Percentiles rank a stretch among this genome's conserved stretches.
These are phyloP conservation scores for Macrosteles quadrilineatus DNA, from an alignment of 1,140 invertebrate genomes.

Conservation along the genomic window DNA sequence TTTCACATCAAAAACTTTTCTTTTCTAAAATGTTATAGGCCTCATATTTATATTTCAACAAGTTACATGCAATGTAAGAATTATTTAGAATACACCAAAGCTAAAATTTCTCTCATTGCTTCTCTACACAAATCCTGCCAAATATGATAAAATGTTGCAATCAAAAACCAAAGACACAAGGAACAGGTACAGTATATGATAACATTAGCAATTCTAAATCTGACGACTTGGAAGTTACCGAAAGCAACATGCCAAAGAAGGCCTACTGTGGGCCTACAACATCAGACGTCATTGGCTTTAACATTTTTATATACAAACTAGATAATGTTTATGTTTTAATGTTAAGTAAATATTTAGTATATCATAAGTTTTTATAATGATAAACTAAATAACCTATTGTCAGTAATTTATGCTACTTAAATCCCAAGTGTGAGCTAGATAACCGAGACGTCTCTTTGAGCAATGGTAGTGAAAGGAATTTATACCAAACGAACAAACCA, in stretches of 20 bases:
- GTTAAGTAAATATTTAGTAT: not conserved
- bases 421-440: not conserved
- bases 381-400: conserved; percentile 14
- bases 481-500: no score
- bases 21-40: no score
- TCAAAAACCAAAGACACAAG: conserved; percentile 9
- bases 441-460: not conserved
- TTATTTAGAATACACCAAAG: no score
- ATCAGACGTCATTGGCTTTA: conserved; percentile 16
- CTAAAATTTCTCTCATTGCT: no score
- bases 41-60: no score
- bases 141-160: not conserved
- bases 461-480: conserved; percentile 9
- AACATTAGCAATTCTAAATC: not conserved
- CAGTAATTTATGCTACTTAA: not conserved
- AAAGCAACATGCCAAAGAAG: not conserved
- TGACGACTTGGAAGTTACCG: not conserved
- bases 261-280: not conserved
- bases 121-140: no score
- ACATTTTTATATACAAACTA: conserved; percentile 21
- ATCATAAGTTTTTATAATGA: conserved; percentile 22
- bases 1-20: no score
- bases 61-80: no score
- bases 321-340: conserved; percentile 12
- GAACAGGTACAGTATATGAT: not conserved